These are phyloP conservation scores for Sacculina carcini DNA, from an alignment of 2,888 invertebrate genomes.

Conservation along the genomic window DNA sequence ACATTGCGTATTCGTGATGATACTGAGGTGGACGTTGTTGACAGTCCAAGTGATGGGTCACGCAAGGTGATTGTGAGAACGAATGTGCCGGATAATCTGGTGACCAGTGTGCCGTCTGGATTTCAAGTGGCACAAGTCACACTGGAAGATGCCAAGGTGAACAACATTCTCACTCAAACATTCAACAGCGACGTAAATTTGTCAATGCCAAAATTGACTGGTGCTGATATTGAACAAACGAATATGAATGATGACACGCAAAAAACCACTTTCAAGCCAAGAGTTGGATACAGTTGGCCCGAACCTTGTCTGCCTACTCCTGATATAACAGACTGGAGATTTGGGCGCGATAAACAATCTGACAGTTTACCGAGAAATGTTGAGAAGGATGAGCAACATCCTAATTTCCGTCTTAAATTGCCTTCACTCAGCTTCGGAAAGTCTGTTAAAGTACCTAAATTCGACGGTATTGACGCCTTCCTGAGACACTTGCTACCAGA, in stretches of 20 bases:
- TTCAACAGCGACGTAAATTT: background rate
- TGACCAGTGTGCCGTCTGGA: background rate
- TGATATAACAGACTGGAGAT: too few relatives aligned
- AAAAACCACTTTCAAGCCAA: background rate
- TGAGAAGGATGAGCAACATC: background rate
- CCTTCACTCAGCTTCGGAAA: background rate
- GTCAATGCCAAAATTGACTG: background rate
- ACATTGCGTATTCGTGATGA: background rate
- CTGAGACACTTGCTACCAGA: background rate
- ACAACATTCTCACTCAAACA: background rate
- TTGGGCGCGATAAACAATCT: too few relatives aligned
- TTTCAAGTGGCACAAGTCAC: background rate
- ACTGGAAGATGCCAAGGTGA: background rate
- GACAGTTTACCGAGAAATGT: too few relatives aligned
- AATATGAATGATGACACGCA: background rate
- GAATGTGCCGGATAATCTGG: background rate
- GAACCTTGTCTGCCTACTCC: background rate
- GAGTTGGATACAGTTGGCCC: background rate
- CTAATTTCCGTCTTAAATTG: background rate
- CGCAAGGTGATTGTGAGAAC: background rate
- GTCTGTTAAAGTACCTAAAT: background rate
- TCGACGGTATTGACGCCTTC: background rate
- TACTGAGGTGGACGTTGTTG: background rate
- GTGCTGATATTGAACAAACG: background rate
- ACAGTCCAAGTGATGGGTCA: background rate